Evolutionary conservation across 1,140 invertebrate genomes (phyloP), one percentile per base, ranked within the genome.

Genomic region (Euborellia annulipes): DNA sequence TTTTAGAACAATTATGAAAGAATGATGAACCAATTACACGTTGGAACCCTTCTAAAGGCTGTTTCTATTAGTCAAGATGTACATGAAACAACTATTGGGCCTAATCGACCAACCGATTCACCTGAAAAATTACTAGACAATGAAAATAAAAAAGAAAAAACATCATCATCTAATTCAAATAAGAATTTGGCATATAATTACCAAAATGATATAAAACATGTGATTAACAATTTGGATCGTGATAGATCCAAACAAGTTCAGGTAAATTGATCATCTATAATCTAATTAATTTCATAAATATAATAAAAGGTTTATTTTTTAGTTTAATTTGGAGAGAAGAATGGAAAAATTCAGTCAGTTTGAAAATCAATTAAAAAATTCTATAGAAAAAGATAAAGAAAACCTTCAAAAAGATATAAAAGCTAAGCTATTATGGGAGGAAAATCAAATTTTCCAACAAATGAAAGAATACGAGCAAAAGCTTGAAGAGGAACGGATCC

Each of bases 391-490:
- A 41, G 13, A 21, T 41, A 18, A 46, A 43, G 0, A 38, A 37
- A 30, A 32, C 30, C 19, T 39, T 13, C 23, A 40, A 21, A 50
- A 27, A 42, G 36, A 21, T 36, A 41, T 21, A n/a, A 43, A 38
- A 16, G 34, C 37, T 18, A 18, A 17, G n/a, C 23, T 49, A 3
- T 45, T 51, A 2, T 36, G 61, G 54, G 57, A 60, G 55, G 50
- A 50, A 23, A 52, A 60, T 0, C 43, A 51, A 3, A 55, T 49
- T 30, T 53, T 62, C 43, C 56, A 63, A 34, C 52, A 61, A 6
- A 66, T 65, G 67, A 50, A 63, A 44, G 53, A 58, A 22, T 60
- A 61, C 23, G 55, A 58, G 18, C 54, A 54, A 46, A 52, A 45
- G 7, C 55, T 69, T 6, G 52, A 59, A 27, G 32, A 61, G 21